Conservation (phyloP, 92 coral and sea anemone genomes). For the Parazoanthus swiftii region DNA sequence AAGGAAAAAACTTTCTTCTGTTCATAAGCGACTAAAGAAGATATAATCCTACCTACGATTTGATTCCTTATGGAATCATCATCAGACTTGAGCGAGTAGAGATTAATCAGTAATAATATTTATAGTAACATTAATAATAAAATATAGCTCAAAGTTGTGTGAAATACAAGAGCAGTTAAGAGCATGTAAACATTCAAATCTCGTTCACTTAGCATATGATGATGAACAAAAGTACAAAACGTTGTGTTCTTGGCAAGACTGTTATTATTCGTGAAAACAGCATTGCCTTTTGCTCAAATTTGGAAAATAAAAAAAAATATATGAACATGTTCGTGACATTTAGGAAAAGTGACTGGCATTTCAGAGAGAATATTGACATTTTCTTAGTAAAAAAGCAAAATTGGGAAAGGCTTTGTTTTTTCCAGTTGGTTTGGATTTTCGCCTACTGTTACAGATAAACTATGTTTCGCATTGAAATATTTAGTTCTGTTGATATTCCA, state of each 20-base stretch:
- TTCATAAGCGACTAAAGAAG: too few relatives aligned
- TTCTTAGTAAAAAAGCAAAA: background rate
- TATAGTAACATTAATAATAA: too few relatives aligned
- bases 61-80: too few relatives aligned
- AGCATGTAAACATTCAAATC: background rate
- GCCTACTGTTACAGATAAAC: background rate
- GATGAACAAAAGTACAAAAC: background rate
- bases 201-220: background rate
- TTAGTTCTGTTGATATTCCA: background rate
- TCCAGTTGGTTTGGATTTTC: background rate
- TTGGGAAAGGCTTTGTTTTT: background rate
- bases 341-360: too few relatives aligned
- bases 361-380: too few relatives aligned
- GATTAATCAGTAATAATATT: too few relatives aligned
- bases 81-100: too few relatives aligned
- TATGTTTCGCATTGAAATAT: background rate
- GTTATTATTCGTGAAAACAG: background rate
- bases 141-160: too few relatives aligned
- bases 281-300: background rate
- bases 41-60: too few relatives aligned
- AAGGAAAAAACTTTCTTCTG: too few relatives aligned
- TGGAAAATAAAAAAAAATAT: too few relatives aligned
- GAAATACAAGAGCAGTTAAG: background rate
- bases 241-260: background rate
- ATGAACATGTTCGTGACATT: too few relatives aligned